Percentiles rank a stretch among this genome's conserved stretches.
phyloP scores from a whole-genome alignment of 2,888 invertebrate species.

The Drosophila mayaguana region DNA sequence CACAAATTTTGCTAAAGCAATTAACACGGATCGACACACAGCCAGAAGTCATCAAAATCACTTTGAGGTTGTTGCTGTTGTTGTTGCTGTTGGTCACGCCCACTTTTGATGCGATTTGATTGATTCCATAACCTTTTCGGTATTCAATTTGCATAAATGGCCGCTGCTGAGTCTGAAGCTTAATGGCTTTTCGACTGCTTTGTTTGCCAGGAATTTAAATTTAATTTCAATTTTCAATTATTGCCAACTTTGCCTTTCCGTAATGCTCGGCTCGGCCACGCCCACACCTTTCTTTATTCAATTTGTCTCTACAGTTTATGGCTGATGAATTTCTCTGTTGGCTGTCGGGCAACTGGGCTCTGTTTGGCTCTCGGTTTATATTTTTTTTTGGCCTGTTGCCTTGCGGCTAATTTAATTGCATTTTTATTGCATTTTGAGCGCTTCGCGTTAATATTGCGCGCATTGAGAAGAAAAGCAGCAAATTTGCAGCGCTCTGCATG shows the following conservation, averaged over 20 bases:
- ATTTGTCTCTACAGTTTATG: conserved; percentile 62
- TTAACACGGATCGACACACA: conserved; percentile 63
- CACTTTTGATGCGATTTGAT: conserved; percentile 63
- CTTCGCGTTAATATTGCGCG: conserved; percentile 44
- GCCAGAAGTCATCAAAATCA: conserved; percentile 54
- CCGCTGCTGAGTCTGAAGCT: conserved; percentile 7
- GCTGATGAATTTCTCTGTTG: conserved; percentile 1
- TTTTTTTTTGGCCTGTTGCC: conserved; percentile 42
- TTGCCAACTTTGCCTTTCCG: conserved; percentile 46
- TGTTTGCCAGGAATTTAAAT: conserved; percentile 59
- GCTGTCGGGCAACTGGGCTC: neutral
- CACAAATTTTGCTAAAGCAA: conserved; percentile 56
- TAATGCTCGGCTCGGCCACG: conserved; percentile 6
- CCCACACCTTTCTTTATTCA: conserved; percentile 52
- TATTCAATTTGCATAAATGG: conserved; percentile 72
- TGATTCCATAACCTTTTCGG: conserved; percentile 66
- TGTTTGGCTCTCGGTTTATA: neutral
- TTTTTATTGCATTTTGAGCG: conserved; percentile 73
- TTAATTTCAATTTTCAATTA: conserved; percentile 74
- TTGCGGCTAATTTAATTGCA: conserved; percentile 81
- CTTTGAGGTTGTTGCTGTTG: conserved; percentile 4
- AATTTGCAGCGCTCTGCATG: conserved; percentile 33
- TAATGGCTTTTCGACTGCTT: conserved; percentile 39
- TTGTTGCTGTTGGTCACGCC: conserved; percentile 41
- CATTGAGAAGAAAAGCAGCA: conserved; percentile 32